Percentiles rank a stretch among this genome's conserved stretches.
phyloP scores from a whole-genome alignment of 2,888 invertebrate species.

The Epinotia bilunana region DNA sequence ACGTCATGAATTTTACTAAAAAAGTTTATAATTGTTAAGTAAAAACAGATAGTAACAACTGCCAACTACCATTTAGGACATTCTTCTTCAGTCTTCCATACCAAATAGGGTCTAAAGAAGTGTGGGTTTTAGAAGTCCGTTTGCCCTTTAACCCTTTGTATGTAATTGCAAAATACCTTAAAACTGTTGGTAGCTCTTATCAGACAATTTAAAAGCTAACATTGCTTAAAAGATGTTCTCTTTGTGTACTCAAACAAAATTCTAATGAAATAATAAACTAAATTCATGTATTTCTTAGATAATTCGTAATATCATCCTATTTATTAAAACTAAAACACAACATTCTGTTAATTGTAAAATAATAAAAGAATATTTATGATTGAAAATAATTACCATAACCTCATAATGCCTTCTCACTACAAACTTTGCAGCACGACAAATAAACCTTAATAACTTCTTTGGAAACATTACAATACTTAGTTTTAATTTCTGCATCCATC shows the following conservation, averaged over 20 bases:
- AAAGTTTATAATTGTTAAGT: constrained; percentile 49
- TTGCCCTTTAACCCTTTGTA: not conserved
- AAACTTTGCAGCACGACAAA: constrained; percentile 64
- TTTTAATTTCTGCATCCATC: constrained; percentile 67
- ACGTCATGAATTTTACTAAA: constrained; percentile 78
- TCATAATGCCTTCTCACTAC: constrained; percentile 51
- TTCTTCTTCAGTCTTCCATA: not conserved
- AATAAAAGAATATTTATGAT: not conserved
- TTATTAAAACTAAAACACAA: not conserved
- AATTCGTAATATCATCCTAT: not conserved
- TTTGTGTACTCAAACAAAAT: not conserved
- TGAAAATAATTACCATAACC: not conserved
- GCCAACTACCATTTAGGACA: too few relatives aligned
- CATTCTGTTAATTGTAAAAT: not conserved
- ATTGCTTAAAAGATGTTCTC: not conserved
- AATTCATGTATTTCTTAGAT: not conserved
- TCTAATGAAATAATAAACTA: not conserved
- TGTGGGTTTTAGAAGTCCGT: not conserved
- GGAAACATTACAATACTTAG: constrained; percentile 73
- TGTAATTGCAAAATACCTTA: too few relatives aligned
- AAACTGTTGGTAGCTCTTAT: not conserved
- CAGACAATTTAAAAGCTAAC: not conserved
- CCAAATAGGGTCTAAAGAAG: not conserved
- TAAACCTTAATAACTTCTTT: constrained; percentile 73
- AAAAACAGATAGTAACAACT: not conserved